Base-by-base conservation (phyloP, 2,113 vertebrate species). In the Catharus minimus region DNA sequence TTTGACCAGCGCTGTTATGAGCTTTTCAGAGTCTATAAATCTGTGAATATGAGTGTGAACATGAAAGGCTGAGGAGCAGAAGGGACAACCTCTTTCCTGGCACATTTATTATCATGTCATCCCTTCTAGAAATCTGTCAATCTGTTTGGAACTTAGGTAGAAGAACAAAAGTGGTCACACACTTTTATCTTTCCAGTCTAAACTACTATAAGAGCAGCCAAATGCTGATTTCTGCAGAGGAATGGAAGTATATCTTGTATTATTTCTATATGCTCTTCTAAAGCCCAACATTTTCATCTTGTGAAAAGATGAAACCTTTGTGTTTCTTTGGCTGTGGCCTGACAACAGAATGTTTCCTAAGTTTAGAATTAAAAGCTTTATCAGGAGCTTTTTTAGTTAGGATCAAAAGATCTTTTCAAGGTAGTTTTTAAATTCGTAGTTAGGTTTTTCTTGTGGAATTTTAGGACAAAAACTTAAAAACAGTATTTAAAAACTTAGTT, bases 41-140 rank as follows among this genome's bases (percentile, higher is more conserved):
- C 50, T 69, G 33, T 46, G 32, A 90, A 57, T 64, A 30, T 28
- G 33, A 56, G 60, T 50, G 38, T 78, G 73, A 86, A 71, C 68
- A 24, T 39, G 38, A 68, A 68, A 86, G 68, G 41, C 58, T 65
- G 65, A 92, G 39, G 43, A 75, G 53, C 46, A 93, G 74, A 71
- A 38, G 44, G 50, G 30, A 60, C n/a, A 46, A 52, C 16, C 16
- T 56, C 41, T 80, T 91, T 81, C 28, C 67, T 90, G 58, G 72
- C 58, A 22, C 0, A 0, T 2, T 2, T 26, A 30, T 36, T 58
- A 21, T 58, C 5, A 0, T 64, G 43, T 49, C 32, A 50, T 15
- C 32, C 81, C 38, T 60, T 89, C 77, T 64, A 89, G 77, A 89
- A 86, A 89, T 55, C 62, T 68, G n/a, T 53, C 64, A 65, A 3